Conservation (phyloP, 2,113 vertebrate genomes). For the Emydocephalus ijimae region DNA sequence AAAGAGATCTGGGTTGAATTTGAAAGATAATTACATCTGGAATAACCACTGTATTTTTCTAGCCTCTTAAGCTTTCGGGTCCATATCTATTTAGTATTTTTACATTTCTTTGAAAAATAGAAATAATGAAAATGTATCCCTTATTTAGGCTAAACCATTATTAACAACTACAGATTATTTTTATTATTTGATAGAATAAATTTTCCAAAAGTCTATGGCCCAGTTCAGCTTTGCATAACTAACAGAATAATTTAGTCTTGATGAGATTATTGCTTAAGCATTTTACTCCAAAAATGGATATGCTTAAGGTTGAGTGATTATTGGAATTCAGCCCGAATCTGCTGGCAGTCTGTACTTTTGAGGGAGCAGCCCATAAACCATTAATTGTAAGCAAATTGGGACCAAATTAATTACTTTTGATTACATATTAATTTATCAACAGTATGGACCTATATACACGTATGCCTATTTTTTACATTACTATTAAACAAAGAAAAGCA, state of each 20-base stretch:
- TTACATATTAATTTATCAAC: neutral
- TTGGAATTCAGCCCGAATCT: neutral
- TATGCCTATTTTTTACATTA: neutral
- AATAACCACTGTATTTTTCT: conserved; percentile 4
- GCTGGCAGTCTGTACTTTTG: neutral
- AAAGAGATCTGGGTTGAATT: neutral
- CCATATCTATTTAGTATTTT: conserved; percentile 14
- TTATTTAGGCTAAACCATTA: neutral
- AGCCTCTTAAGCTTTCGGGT: neutral
- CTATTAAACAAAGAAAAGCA: neutral
- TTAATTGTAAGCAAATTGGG: neutral
- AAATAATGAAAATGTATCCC: neutral
- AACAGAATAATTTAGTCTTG: neutral
- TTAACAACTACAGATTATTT: conserved; percentile 8
- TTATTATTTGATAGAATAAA: neutral
- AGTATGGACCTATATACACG: neutral
- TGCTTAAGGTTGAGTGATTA: neutral
- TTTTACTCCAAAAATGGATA: neutral
- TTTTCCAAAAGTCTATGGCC: neutral
- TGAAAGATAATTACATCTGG: conserved; percentile 18
- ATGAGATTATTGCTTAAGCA: neutral
- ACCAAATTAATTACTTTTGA: neutral
- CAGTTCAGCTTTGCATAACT: neutral
- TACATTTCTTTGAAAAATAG: neutral
- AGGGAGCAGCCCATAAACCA: neutral